These are phyloP conservation scores for Spatulosminthurus flaviceps DNA, from an alignment of 2,888 invertebrate genomes.

Conservation along the genomic window DNA sequence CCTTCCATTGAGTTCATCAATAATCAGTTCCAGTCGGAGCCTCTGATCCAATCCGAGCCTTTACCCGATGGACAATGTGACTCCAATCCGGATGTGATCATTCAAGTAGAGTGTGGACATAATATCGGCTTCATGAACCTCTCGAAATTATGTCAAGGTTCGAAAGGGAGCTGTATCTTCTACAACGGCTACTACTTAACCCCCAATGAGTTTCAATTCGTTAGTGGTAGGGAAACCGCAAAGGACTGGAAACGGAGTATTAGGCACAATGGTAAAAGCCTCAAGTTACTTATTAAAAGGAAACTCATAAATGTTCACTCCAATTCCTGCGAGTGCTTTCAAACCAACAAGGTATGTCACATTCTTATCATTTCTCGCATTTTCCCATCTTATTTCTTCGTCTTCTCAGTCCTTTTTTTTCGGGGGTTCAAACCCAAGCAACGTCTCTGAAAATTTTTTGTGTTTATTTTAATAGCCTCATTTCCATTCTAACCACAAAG, in stretches of 20 bases:
- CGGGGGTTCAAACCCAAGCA: too few relatives aligned
- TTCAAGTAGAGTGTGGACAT: slow-evolving; percentile 61
- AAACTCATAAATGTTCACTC: slow-evolving; percentile 67
- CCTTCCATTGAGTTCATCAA: slow-evolving; percentile 46
- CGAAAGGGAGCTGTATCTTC: slow-evolving; percentile 68
- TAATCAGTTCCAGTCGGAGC: slow-evolving; percentile 41
- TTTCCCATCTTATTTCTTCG: not conserved
- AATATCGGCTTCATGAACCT: slow-evolving; percentile 65
- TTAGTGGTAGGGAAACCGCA: slow-evolving; percentile 68
- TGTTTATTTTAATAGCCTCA: too few relatives aligned
- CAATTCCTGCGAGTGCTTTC: slow-evolving; percentile 66
- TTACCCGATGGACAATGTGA: not conserved
- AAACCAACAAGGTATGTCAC: slow-evolving; percentile 52
- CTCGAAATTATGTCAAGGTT: slow-evolving; percentile 67
- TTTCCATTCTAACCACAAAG: too few relatives aligned
- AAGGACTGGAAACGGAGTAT: slow-evolving; percentile 67
- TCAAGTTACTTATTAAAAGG: slow-evolving; percentile 68
- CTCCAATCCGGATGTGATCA: slow-evolving; percentile 34
- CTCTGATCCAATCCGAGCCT: not conserved
- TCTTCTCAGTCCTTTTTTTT: not conserved
- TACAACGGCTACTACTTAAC: slow-evolving; percentile 67
- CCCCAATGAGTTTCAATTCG: slow-evolving; percentile 68
- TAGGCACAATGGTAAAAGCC: slow-evolving; percentile 68
- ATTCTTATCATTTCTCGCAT: not conserved
- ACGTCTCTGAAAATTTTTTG: too few relatives aligned